These are phyloP conservation scores for Neodiprion pinetum DNA, from an alignment of 1,140 invertebrate species.

Conservation along the genomic window DNA sequence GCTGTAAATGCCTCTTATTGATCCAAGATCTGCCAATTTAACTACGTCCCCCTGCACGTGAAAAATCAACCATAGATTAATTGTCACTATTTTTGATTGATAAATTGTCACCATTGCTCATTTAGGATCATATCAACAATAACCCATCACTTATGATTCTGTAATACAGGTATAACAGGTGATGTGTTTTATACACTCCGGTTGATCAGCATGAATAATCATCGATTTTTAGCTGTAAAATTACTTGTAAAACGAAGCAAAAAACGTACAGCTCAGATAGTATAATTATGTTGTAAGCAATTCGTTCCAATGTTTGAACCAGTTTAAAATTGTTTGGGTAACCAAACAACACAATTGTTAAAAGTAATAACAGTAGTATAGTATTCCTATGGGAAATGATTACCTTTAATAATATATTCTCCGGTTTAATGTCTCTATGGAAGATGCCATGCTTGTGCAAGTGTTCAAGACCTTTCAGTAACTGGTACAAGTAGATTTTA, in stretches of 20 bases:
- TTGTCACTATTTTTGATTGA: neutral
- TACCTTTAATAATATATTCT: conserved; percentile 71
- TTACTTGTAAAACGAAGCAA: no score
- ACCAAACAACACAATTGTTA: neutral
- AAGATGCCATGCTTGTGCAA: conserved; percentile 71
- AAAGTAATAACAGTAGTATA: conserved; percentile 5
- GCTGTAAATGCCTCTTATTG: conserved; percentile 65
- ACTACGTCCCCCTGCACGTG: conserved; percentile 61
- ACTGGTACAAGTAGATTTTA: conserved; percentile 65
- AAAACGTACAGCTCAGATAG: no score
- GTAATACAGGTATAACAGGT: no score
- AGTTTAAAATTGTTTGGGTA: no score
- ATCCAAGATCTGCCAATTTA: conserved; percentile 69
- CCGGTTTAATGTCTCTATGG: conserved; percentile 75
- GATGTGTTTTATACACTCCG: no score
- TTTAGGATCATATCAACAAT: no score
- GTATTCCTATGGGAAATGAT: neutral
- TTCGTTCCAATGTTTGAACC: no score
- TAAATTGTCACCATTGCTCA: neutral
- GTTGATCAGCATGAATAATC: no score
- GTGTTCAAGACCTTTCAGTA: conserved; percentile 64
- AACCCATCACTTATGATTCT: no score
- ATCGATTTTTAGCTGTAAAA: no score
- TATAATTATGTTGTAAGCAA: no score
- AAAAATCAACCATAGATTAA: conserved; percentile 29